These are phyloP conservation scores for Paramormyrops hopkinsi DNA, from an alignment of 2,797 vertebrate species.

Conservation along the genomic window DNA sequence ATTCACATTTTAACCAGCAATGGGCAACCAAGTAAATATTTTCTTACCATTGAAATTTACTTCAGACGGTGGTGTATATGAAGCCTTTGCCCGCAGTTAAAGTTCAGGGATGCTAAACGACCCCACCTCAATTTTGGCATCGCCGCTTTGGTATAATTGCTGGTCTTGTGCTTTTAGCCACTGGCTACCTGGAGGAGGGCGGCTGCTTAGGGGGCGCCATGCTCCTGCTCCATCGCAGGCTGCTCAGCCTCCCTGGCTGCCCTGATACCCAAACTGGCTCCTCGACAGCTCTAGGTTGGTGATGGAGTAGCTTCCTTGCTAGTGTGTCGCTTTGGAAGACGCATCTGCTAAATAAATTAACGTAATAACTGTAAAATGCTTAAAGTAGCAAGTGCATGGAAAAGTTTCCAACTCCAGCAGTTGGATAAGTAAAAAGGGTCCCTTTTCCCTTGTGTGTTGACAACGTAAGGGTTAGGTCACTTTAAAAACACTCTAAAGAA, in stretches of 20 bases:
- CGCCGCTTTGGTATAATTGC: background rate
- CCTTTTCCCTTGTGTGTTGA: constrained; percentile 2
- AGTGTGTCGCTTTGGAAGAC: background rate
- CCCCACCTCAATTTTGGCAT: background rate
- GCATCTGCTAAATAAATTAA: background rate
- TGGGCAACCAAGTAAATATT: constrained; percentile 44
- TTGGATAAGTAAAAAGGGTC: background rate
- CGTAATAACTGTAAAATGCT: background rate
- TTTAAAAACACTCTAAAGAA: constrained; percentile 11
- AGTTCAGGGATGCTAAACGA: constrained; percentile 17
- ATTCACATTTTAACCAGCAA: constrained; percentile 41
- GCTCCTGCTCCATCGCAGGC: background rate
- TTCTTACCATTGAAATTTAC: constrained; percentile 37
- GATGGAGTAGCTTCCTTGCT: background rate
- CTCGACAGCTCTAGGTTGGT: background rate
- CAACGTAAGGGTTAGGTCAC: constrained; percentile 16
- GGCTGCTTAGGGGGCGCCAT: background rate
- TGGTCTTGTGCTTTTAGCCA: background rate
- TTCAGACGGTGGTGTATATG: constrained; percentile 29
- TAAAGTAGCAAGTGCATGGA: background rate
- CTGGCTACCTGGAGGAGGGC: background rate
- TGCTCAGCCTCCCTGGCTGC: background rate
- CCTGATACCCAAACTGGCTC: background rate
- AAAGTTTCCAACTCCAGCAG: background rate
- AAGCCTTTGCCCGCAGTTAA: background rate